Evolutionary conservation across 2,113 vertebrate species (phyloP).

Genomic region (Gymnarchus niloticus): DNA sequence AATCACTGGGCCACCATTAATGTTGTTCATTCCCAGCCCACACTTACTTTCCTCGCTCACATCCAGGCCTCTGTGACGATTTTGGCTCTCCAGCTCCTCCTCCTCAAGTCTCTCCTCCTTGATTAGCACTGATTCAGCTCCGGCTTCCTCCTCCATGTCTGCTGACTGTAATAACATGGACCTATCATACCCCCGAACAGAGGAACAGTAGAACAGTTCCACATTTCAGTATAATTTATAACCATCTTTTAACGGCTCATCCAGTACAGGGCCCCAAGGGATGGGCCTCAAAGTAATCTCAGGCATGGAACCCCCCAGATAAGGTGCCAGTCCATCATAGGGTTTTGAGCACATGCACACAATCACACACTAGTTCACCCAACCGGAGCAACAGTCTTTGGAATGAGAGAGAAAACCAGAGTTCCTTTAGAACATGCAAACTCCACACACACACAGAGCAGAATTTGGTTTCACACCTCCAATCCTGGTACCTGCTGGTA

Average conservation of each 20-base stretch:
- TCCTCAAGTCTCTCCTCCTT: constrained; percentile 23
- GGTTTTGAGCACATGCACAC: neutral
- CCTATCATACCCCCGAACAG: neutral
- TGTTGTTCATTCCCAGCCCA: neutral
- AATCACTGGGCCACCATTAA: neutral
- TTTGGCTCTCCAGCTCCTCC: neutral
- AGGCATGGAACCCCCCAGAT: neutral
- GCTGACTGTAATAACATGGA: neutral
- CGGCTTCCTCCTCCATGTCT: constrained; percentile 1
- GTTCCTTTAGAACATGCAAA: neutral
- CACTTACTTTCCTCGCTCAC: constrained; percentile 55
- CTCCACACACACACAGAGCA: neutral
- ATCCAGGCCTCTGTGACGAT: constrained; percentile 19
- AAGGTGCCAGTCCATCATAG: neutral
- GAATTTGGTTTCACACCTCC: neutral
- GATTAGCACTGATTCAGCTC: neutral
- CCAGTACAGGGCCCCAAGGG: neutral
- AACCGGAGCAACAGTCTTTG: neutral
- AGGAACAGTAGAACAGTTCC: neutral
- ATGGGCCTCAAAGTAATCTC: neutral
- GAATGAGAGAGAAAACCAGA: neutral
- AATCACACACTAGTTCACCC: neutral
- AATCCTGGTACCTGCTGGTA: neutral
- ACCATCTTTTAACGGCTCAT: neutral
- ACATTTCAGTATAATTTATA: neutral